A percentile compares a stretch with the other conserved stretches of the same genome.
Conservation (phyloP, 2,113 vertebrate genomes). For the Electrona antarctica region DNA sequence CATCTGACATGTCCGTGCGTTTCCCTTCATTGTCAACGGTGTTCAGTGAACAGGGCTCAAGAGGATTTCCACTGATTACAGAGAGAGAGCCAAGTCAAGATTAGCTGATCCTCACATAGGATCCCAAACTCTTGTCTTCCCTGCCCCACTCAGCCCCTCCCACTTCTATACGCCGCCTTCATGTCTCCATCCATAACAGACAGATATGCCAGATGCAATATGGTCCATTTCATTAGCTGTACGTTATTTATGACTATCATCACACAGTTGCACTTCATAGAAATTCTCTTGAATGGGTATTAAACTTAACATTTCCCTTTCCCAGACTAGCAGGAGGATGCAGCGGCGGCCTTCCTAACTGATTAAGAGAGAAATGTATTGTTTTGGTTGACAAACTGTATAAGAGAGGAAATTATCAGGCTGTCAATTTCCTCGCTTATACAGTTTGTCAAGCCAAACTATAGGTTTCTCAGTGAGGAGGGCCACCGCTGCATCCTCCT, state of each 20-base stretch:
- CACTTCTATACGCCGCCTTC: not conserved
- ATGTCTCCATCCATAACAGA: no score
- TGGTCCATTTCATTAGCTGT: not conserved
- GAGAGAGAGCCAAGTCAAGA: constrained; percentile 65
- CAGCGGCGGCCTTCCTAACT: no score
- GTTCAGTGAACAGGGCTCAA: constrained; percentile 50
- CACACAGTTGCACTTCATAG: not conserved
- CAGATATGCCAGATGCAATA: not conserved
- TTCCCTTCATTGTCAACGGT: constrained; percentile 68
- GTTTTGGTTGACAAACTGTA: no score
- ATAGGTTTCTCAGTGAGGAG: no score
- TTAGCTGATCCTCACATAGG: constrained; percentile 60
- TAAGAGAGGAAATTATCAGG: no score
- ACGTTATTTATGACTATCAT: not conserved
- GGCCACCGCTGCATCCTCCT: not conserved
- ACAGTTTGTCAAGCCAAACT: no score
- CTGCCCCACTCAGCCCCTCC: constrained; percentile 1
- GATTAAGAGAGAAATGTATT: no score
- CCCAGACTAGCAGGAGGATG: not conserved
- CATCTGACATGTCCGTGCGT: constrained; percentile 20
- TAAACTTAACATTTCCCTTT: not conserved
- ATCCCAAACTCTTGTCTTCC: constrained; percentile 20
- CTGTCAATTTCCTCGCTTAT: not conserved
- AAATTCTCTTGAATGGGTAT: not conserved
- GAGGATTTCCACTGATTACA: constrained; percentile 76